These are phyloP conservation scores for Acropora tenuis DNA, from an alignment of 64 coral and sea anemone species.

Conservation along the genomic window DNA sequence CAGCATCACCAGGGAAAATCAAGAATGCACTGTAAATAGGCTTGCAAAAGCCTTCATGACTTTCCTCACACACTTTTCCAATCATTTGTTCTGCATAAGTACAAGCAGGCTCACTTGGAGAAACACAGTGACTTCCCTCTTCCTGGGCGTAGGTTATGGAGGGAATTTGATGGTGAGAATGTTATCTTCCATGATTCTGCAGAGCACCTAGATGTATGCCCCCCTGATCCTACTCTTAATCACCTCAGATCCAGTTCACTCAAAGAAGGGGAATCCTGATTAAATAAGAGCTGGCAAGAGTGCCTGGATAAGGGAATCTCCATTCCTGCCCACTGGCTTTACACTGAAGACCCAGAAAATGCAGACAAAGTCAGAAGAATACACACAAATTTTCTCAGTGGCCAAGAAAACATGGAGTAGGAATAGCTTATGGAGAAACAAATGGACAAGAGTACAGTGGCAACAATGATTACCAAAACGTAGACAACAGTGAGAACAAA, in stretches of 20 bases:
- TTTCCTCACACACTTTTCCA: no score
- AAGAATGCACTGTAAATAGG: not conserved
- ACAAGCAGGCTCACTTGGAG: slow-evolving; percentile 34
- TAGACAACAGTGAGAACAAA: no score
- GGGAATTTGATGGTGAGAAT: not conserved
- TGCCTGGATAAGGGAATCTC: not conserved
- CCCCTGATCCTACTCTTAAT: slow-evolving; percentile 13
- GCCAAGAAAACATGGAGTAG: not conserved
- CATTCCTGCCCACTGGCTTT: not conserved
- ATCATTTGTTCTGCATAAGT: not conserved
- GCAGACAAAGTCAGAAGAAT: slow-evolving; percentile 1
- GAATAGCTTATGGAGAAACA: not conserved
- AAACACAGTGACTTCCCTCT: slow-evolving; percentile 35
- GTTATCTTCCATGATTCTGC: not conserved
- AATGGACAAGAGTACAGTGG: not conserved
- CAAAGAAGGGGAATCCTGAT: slow-evolving; percentile 12
- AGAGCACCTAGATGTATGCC: not conserved
- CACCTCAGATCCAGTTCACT: slow-evolving; percentile 56
- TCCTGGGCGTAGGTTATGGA: slow-evolving; percentile 28
- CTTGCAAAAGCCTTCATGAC: slow-evolving; percentile 5
- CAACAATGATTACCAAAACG: not conserved
- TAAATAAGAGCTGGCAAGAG: slow-evolving; percentile 42
- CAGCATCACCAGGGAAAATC: no score
- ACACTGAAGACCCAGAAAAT: not conserved
- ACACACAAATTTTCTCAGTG: slow-evolving; percentile 32